phyloP scores from a whole-genome alignment of 2,797 vertebrate species.

The Sarcophilus harrisii region DNA sequence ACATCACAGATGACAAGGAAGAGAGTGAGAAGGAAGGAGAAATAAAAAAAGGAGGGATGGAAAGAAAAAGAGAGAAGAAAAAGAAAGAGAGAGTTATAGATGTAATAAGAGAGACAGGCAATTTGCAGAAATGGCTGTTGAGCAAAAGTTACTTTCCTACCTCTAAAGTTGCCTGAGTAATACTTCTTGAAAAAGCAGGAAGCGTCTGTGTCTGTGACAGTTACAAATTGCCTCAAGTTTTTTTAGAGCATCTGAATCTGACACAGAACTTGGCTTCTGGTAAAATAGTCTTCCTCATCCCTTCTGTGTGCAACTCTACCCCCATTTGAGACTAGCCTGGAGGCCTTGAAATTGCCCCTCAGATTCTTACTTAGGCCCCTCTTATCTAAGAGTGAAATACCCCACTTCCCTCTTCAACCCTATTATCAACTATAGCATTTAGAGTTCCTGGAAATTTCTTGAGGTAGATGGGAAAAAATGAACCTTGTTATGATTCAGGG shows the following conservation, averaged over 20 bases:
- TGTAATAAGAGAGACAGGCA: background rate
- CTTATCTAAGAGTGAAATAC: background rate
- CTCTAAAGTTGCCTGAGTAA: background rate
- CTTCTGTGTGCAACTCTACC: background rate
- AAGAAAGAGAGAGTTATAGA: background rate
- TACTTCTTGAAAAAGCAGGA: background rate
- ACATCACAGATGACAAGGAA: background rate
- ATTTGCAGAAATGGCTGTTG: background rate
- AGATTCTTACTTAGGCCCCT: background rate
- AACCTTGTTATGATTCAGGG: background rate
- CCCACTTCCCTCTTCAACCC: background rate
- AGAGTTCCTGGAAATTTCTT: background rate
- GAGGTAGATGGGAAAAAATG: background rate
- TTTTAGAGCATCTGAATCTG: too few relatives aligned
- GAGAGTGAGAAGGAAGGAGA: background rate
- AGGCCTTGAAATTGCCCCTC: background rate
- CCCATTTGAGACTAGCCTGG: background rate
- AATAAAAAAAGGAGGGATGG: background rate
- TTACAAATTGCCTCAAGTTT: background rate
- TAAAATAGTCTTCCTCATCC: background rate
- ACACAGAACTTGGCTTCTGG: too few relatives aligned
- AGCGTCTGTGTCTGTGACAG: background rate
- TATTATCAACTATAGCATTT: background rate
- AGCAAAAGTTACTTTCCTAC: background rate
- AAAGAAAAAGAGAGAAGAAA: background rate